Conservation (phyloP, 2,113 vertebrate genomes). For the Todiramphus saurophagus region DNA sequence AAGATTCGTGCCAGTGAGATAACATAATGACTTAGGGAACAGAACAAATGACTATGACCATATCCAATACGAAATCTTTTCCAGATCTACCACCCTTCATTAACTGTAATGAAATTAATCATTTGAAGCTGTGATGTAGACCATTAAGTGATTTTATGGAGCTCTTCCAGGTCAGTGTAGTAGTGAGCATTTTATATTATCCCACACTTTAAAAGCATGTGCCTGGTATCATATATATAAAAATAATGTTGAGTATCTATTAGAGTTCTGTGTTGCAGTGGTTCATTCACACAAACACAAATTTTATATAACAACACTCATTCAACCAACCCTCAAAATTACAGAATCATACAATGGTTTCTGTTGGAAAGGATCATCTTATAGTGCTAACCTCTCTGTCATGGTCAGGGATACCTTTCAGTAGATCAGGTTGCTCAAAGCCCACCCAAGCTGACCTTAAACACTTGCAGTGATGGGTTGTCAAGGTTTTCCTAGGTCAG, state of each 20-base stretch:
- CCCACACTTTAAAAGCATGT: neutral
- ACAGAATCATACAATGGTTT: accelerated
- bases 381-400: neutral
- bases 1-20: neutral
- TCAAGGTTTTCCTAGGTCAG: no score
- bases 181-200: conserved; percentile 1
- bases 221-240: neutral
- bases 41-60: conserved; percentile 42
- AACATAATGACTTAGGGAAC: conserved; percentile 46
- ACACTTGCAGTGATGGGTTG: neutral
- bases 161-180: neutral
- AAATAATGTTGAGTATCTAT: neutral
- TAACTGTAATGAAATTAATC: conserved; percentile 62
- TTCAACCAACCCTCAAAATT: neutral
- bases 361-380: neutral
- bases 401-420: neutral
- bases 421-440: neutral
- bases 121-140: conserved; percentile 41
- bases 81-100: conserved; percentile 45
- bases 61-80: conserved; percentile 47
- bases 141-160: conserved; percentile 55
- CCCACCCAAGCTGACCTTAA: neutral
- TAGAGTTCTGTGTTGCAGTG: neutral
- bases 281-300: neutral
- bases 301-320: neutral